A percentile compares a stretch with the other conserved stretches of the same genome.
phyloP scores from a whole-genome alignment of 2,113 vertebrate genomes.

The Colossoma macropomum region DNA sequence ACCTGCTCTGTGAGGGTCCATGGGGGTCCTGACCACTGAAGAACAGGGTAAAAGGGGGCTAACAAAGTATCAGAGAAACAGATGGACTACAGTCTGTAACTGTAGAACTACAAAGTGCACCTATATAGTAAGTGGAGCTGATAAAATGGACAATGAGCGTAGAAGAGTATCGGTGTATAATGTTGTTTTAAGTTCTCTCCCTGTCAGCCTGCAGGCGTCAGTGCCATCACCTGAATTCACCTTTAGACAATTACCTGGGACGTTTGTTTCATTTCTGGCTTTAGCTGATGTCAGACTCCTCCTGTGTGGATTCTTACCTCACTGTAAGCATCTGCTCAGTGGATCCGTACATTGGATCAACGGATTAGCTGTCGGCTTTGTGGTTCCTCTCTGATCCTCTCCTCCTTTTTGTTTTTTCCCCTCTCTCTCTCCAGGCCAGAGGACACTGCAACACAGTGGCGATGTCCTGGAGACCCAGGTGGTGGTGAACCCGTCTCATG shows the following conservation, averaged over 20 bases:
- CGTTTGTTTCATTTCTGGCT: neutral
- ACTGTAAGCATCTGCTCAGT: neutral
- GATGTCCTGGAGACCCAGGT: conserved; percentile 88
- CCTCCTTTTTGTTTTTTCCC: neutral
- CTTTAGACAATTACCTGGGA: neutral
- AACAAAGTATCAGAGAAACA: too few species aligned
- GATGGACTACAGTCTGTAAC: too few species aligned
- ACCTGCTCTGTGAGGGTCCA: too few species aligned
- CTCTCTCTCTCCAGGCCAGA: conserved; percentile 78
- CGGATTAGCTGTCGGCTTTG: neutral
- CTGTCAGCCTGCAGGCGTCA: too few species aligned
- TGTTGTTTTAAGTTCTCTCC: too few species aligned
- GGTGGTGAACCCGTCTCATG: conserved; percentile 87
- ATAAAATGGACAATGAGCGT: too few species aligned
- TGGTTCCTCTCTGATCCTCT: neutral
- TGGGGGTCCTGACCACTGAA: too few species aligned
- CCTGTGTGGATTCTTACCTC: neutral
- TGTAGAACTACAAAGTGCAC: too few species aligned
- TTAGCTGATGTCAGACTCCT: neutral
- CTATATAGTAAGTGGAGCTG: too few species aligned
- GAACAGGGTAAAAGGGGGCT: too few species aligned
- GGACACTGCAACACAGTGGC: conserved; percentile 87
- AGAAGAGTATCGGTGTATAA: too few species aligned
- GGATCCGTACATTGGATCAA: neutral
- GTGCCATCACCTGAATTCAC: too few species aligned